phyloP scores from a whole-genome alignment of 2,888 invertebrate genomes.

The Branchipolynoe longqiensis region DNA sequence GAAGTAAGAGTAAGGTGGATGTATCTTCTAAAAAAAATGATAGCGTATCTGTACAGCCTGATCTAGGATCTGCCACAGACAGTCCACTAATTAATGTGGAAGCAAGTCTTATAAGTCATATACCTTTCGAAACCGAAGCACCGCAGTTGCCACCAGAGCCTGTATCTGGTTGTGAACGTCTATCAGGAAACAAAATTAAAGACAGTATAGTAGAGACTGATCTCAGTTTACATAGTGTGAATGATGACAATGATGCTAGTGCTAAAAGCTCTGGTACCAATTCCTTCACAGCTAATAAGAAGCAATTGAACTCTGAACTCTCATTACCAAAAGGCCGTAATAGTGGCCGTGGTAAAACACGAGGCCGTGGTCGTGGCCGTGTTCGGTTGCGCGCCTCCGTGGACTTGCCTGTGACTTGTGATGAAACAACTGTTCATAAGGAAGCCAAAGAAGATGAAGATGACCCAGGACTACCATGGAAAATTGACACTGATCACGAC shows the following conservation, averaged over 20 bases:
- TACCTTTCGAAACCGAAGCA: neutral
- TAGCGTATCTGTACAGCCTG: neutral
- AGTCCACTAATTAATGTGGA: neutral
- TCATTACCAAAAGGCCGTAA: neutral
- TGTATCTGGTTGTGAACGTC: neutral
- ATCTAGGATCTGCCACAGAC: neutral
- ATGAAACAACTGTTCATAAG: slow-evolving; percentile 13
- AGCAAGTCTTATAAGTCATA: neutral
- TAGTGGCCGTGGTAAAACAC: neutral
- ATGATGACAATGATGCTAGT: neutral
- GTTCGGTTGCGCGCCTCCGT: neutral
- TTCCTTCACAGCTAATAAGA: slow-evolving; percentile 51
- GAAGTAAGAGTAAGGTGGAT: slow-evolving; percentile 15
- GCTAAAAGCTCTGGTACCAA: slow-evolving; percentile 26
- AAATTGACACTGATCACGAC: slow-evolving; percentile 5
- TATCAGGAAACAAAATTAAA: neutral
- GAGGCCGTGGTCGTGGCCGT: slow-evolving; percentile 15
- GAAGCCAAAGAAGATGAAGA: slow-evolving; percentile 11
- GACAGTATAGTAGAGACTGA: slow-evolving; percentile 13
- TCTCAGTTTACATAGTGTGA: neutral
- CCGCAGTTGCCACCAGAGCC: neutral
- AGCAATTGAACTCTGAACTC: neutral
- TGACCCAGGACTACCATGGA: slow-evolving; percentile 47
- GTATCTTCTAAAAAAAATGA: neutral
- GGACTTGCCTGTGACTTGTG: neutral